Base-by-base conservation (phyloP, 2,888 invertebrate genomes). In the Drosophila lutescens region DNA sequence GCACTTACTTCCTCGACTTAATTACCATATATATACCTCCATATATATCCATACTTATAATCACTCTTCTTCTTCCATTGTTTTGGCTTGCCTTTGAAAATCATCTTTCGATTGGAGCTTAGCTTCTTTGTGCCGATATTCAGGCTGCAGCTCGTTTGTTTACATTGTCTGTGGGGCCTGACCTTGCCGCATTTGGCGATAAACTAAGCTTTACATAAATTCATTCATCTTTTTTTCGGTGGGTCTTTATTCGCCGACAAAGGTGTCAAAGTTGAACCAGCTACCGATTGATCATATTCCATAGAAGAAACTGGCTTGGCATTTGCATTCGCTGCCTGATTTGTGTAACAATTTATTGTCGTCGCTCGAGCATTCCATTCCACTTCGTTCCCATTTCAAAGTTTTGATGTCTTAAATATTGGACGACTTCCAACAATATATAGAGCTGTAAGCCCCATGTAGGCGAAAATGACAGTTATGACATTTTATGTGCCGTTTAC, bases 1-100 rank as follows among this genome's bases (percentile, higher is more conserved):
- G 67, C 79, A 83, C 85, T 80, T 84, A 85, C 88, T 88, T 89
- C 88, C 90, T 88, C 79, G 81, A 81, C 78, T 79, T 83, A 89
- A 78, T 80, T 77, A 79, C 63, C 74, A 49, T 61, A 61, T 53
- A 49, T 61, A 61, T 53, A 38, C 40, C 23, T 9, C 54, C 44
- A 51, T 34, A 30, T 56, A 20, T 44, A 54, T 43, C 26, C 32
- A 59, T 43, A 40, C 44, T 15, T 15, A 7, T 7, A 10, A 34
- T 6, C 9, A n/a, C 34, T 46, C 46, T 46, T 40, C 10, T 34
- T 34, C 10, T 44, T 8, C 38, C 44, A 51, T 69, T 58, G 59
- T 69, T 44, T 41, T 30, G 30, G 26, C 36, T 46, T 17, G 56
- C 46, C 46, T 36, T 32, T 17, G 38, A 65, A 63, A 63, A 55